Percentiles rank a stretch among this genome's conserved stretches.
Evolutionary conservation across 2,797 vertebrate species (phyloP).

Genomic region (Phylloscopus collybita): DNA sequence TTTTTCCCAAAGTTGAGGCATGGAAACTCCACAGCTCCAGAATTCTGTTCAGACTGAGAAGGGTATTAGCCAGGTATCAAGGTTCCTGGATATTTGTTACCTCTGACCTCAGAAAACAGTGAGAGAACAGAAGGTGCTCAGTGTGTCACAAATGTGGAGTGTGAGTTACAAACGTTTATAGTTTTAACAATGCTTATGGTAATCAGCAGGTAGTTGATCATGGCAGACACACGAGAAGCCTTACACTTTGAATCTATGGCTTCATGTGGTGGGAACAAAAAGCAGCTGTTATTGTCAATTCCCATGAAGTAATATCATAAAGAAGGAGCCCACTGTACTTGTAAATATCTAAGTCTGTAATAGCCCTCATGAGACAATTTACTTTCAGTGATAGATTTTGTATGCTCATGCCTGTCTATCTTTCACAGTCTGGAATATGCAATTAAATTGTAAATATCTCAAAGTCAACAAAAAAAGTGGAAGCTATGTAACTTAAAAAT

Average conservation of each 20-base stretch:
- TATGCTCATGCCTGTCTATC: neutral
- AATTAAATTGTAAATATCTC: neutral
- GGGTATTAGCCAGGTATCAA: neutral
- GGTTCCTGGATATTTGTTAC: neutral
- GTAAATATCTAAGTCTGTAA: neutral
- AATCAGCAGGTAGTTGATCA: neutral
- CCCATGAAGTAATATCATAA: neutral
- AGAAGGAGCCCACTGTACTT: neutral
- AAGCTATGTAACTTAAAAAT: neutral
- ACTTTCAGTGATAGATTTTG: neutral
- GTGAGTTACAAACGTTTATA: neutral
- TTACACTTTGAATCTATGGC: neutral
- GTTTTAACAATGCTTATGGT: neutral
- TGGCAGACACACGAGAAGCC: neutral
- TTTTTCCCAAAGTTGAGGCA: neutral
- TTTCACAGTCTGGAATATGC: neutral
- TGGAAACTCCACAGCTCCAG: neutral
- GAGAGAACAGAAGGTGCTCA: neutral
- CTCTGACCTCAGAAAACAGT: neutral
- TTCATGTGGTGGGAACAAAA: neutral
- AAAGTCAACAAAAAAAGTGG: neutral
- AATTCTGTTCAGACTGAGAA: neutral
- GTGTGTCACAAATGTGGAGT: neutral
- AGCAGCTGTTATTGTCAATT: neutral
- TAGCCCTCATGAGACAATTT: neutral